Conservation (phyloP, 2,113 vertebrate genomes). For the Ceuthmochares aereus region DNA sequence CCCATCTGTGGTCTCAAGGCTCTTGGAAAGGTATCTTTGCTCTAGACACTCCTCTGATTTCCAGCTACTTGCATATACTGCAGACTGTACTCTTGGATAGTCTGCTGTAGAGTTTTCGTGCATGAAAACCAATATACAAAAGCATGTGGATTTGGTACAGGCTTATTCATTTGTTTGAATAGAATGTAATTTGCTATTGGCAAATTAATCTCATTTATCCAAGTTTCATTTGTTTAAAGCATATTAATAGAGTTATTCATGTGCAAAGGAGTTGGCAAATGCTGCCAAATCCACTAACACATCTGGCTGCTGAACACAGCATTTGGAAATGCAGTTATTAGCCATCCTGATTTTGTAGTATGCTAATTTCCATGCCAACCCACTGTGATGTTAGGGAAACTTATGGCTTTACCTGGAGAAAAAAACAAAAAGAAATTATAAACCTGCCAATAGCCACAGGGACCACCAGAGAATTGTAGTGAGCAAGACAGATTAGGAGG, state of each 20-base stretch:
- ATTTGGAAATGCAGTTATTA: constrained; percentile 21
- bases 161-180: constrained; percentile 7
- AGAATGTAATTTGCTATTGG: constrained; percentile 47
- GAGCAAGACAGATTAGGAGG: neutral
- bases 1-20: neutral
- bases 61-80: neutral
- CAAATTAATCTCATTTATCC: constrained; percentile 52
- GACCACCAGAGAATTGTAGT: neutral
- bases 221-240: constrained; percentile 40
- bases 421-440: neutral
- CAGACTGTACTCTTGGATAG: neutral
- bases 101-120: neutral
- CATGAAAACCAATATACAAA: neutral
- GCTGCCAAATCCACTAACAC: constrained; percentile 40
- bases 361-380: constrained; percentile 6
- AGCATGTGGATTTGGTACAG: constrained; percentile 10
- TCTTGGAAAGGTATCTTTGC: neutral
- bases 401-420: neutral
- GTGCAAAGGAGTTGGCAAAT: constrained; percentile 32
- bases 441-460: neutral
- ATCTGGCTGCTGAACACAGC: constrained; percentile 30
- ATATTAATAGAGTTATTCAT: constrained; percentile 10
- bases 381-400: neutral
- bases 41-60: neutral
- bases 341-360: neutral